Base-by-base conservation (phyloP, 1,140 invertebrate genomes). In the Neodiprion fabricii region DNA sequence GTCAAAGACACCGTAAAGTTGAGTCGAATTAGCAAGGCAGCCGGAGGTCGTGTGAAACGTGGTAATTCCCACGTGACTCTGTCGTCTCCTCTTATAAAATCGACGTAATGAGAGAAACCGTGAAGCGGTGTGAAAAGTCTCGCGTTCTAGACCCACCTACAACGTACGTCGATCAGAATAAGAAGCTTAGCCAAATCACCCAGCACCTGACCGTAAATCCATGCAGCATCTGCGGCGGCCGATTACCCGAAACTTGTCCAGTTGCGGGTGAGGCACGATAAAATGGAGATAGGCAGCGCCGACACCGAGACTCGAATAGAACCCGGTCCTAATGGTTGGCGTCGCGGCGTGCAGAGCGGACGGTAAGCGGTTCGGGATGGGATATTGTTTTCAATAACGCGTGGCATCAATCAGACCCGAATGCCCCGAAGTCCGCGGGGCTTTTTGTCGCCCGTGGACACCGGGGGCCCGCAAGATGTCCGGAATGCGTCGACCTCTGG, bases 381-480 rank as follows among this genome's bases (percentile, higher is more conserved):
- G 83, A 86, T 85, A 86, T 86, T 85, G 83, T 86, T 87, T 87
- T 85, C 86, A 87, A 87, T 88, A 88, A 87, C 84, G 75, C 77
- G 74, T 69, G 78, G 79, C 86, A 88, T 88, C 85, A 85, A 83
- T 87, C 86, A 87, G 85, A 85, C 83, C 85, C 86, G 85, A 48
- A 11, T n/a, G 53, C n/a, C 53, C 53, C n/a, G 53, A 14, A 61
- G 28, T 40, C 28, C 28, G 28, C 28, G 28, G 28, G 28, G 28
- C 53, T 12, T 11, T 49, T 48, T 71, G 48, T 71, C 70, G 67
- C 67, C 23, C 17, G 17, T 23, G 11, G 67, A 69, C 8, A 23
- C 10, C 9, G 9, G 12, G 67, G 67, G 67, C 11, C 78, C 80
- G 81, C 84, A 85, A 84, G 83, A 86, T 87, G 86, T 85, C 82